Conservation (phyloP, 1,140 invertebrate genomes). For the Euura lappo region DNA sequence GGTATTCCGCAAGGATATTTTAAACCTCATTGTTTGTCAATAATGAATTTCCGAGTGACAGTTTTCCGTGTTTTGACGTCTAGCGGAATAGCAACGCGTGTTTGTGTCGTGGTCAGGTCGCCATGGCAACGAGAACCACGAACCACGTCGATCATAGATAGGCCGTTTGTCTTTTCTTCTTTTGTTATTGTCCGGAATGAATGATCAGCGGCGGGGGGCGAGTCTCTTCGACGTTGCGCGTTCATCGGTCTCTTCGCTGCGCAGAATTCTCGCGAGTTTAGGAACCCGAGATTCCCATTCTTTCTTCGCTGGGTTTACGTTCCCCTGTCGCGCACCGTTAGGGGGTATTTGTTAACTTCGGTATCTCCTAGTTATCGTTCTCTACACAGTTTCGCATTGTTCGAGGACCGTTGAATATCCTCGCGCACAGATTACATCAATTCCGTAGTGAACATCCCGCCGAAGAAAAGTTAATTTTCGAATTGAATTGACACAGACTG, state of each 20-base stretch:
- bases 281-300: background rate
- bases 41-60: background rate
- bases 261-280: background rate
- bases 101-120: background rate
- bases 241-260: background rate
- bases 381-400: background rate
- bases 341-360: no score
- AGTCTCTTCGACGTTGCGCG: background rate
- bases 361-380: no score
- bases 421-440: no score
- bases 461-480: background rate
- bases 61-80: background rate
- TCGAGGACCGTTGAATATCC: background rate
- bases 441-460: background rate
- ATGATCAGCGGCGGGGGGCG: background rate
- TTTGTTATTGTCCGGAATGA: no score
- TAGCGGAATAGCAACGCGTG: background rate
- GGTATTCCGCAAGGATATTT: constrained; percentile 75
- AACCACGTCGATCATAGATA: no score
- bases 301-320: no score
- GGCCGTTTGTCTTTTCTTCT: no score
- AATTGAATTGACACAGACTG: background rate
- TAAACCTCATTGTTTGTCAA: constrained; percentile 72
- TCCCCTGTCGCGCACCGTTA: no score
- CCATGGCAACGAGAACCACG: background rate